phyloP scores from a whole-genome alignment of 2,797 vertebrate species.

The Crax fasciolata region DNA sequence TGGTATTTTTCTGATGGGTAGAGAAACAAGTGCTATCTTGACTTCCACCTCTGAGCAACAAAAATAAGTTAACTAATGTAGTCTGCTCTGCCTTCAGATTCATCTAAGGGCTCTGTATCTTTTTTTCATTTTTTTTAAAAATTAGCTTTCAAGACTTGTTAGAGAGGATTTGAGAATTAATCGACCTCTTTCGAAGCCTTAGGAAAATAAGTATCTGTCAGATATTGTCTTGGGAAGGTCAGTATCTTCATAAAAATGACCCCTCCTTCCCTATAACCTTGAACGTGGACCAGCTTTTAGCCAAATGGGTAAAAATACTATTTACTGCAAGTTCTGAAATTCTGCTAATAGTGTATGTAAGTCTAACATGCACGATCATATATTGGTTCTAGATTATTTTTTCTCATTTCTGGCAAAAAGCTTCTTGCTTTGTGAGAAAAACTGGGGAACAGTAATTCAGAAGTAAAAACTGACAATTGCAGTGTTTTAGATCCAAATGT shows the following conservation, averaged over 20 bases:
- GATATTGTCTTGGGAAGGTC: neutral
- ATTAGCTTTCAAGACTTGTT: neutral
- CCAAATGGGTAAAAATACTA: neutral
- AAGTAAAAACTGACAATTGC: neutral
- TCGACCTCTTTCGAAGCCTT: neutral
- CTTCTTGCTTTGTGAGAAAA: constrained; percentile 3
- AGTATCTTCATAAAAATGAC: constrained; percentile 23
- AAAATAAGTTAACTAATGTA: neutral
- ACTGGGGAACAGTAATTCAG: neutral
- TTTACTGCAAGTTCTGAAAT: constrained; percentile 21
- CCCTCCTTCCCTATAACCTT: constrained; percentile 1
- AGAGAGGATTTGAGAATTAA: neutral
- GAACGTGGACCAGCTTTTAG: constrained; percentile 8
- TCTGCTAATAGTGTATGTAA: neutral
- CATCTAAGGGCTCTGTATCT: neutral
- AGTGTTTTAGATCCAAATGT: neutral
- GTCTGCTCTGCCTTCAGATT: neutral
- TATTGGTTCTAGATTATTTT: neutral
- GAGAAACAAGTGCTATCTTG: constrained; percentile 51
- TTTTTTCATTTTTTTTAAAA: neutral
- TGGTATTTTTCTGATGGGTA: neutral
- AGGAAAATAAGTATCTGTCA: neutral
- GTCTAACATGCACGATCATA: neutral
- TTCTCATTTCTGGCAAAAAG: constrained; percentile 3
- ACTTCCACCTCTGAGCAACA: constrained; percentile 30